Percentiles rank a stretch among this genome's conserved stretches.
Conservation (phyloP, 2,797 vertebrate genomes). For the Gallinago stenura region DNA sequence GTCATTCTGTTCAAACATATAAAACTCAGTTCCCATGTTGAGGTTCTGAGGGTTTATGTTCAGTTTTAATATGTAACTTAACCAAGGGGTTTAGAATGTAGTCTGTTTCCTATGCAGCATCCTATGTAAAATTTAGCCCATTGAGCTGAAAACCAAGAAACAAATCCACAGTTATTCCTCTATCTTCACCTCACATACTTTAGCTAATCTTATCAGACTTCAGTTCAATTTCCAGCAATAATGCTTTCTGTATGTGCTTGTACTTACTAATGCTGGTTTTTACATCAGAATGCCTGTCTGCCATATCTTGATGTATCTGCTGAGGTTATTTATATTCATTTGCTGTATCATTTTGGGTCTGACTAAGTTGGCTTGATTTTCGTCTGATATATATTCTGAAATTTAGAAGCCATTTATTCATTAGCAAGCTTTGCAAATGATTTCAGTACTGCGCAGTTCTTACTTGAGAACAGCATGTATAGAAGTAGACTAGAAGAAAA, state of each 20-base stretch:
- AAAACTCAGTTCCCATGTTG: background rate
- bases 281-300: background rate
- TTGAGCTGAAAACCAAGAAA: background rate
- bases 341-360: background rate
- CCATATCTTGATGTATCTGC: background rate
- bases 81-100: background rate
- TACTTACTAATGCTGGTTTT: background rate
- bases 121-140: background rate
- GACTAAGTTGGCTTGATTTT: background rate
- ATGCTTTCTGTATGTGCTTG: constrained; percentile 14
- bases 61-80: background rate
- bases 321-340: constrained; percentile 14
- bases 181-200: background rate
- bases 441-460: background rate
- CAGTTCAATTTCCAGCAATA: constrained; percentile 6
- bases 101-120: background rate
- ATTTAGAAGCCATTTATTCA: background rate
- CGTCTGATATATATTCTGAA: background rate
- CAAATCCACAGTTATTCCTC: background rate
- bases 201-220: constrained; percentile 4
- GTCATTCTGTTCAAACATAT: background rate
- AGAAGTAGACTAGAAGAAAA: background rate
- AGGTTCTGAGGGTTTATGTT: background rate
- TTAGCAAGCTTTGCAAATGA: background rate
- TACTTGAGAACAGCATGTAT: background rate